Conservation (phyloP, 2,888 invertebrate species). For the Agonopterix heracliana region DNA sequence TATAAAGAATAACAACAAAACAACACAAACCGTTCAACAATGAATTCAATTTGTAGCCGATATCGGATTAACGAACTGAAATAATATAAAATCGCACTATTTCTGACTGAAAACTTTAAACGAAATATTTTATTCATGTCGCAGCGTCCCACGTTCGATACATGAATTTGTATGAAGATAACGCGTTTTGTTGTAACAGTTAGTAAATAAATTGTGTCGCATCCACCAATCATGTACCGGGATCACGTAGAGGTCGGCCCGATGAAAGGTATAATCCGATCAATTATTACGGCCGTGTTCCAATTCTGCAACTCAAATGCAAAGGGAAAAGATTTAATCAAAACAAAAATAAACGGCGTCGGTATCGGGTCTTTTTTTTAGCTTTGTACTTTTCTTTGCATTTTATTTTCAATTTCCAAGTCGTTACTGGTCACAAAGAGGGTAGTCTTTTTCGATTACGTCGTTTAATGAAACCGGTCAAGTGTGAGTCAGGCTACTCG, state of each 20-base stretch:
- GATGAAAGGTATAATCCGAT: constrained; percentile 67
- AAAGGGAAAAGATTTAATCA: constrained; percentile 48
- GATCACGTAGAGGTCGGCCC: constrained; percentile 53
- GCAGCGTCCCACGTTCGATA: constrained; percentile 26
- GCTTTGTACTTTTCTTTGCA: background rate
- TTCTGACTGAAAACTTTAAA: constrained; percentile 32
- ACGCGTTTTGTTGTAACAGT: constrained; percentile 57
- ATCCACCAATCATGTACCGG: constrained; percentile 54
- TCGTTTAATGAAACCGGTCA: too few relatives aligned
- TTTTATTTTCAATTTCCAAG: background rate
- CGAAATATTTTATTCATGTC: constrained; percentile 49
- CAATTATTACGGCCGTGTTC: constrained; percentile 60
- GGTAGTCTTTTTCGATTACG: background rate
- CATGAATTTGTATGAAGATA: constrained; percentile 55
- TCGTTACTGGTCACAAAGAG: background rate
- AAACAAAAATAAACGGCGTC: constrained; percentile 13
- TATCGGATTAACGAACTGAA: background rate
- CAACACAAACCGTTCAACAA: too few relatives aligned
- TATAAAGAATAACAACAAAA: too few relatives aligned
- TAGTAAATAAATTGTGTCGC: constrained; percentile 53
- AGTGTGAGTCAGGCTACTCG: too few relatives aligned
- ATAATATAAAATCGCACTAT: constrained; percentile 21
- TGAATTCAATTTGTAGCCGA: too few relatives aligned
- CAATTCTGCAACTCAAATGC: constrained; percentile 49
- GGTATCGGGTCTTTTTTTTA: background rate